phyloP scores from a whole-genome alignment of 1,140 invertebrate species.

The Tenebrio molitor region DNA sequence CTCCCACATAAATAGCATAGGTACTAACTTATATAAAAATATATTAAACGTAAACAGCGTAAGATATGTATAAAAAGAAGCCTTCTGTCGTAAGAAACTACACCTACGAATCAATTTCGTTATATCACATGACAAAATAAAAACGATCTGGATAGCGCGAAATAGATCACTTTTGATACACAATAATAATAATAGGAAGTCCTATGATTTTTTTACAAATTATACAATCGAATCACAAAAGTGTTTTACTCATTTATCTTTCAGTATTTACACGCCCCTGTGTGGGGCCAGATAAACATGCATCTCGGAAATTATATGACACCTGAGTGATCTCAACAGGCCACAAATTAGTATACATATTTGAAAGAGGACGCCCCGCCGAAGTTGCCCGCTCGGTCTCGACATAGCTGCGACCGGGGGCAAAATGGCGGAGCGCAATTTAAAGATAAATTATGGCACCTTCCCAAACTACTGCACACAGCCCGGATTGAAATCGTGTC shows the following conservation, averaged over 20 bases:
- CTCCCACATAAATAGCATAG: conserved; percentile 39
- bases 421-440: background rate
- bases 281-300: conserved; percentile 10
- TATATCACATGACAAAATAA: conserved; percentile 40
- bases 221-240: conserved; percentile 55
- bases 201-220: conserved; percentile 51
- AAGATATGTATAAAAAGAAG: conserved; percentile 49
- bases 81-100: conserved; percentile 33
- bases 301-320: conserved; percentile 41
- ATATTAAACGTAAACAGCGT: conserved; percentile 38
- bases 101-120: conserved; percentile 35
- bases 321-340: conserved; percentile 55
- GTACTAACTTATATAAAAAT: conserved; percentile 42
- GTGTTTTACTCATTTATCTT: conserved; percentile 46
- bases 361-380: conserved; percentile 26
- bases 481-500: too few relatives aligned
- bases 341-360: conserved; percentile 54
- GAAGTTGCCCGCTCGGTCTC: background rate
- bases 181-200: conserved; percentile 43
- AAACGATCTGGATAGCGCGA: conserved; percentile 29
- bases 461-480: too few relatives aligned
- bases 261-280: conserved; percentile 28
- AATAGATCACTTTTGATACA: conserved; percentile 20
- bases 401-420: too few relatives aligned
- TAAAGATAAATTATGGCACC: conserved; percentile 14